Conservation (phyloP, 2,888 invertebrate species). For the Empis livida region DNA sequence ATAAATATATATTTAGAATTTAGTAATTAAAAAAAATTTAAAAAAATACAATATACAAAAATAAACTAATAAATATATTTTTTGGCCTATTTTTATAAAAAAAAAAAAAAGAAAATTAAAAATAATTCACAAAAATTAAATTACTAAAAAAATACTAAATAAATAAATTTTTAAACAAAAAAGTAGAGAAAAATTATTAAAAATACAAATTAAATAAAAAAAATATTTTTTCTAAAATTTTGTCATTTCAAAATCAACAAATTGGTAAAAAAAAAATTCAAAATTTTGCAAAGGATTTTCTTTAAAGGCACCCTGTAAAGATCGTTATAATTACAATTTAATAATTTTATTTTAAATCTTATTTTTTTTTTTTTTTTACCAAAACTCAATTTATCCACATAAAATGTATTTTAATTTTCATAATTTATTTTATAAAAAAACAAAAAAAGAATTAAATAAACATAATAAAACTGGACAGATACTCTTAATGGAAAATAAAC, state of each 20-base stretch:
- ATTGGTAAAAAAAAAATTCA: too few species aligned
- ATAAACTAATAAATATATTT: constrained; percentile 18
- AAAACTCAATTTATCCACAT: too few species aligned
- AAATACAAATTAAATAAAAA: background rate
- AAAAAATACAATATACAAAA: constrained; percentile 10
- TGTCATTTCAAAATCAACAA: too few species aligned
- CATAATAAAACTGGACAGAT: too few species aligned
- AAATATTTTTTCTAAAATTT: constrained; percentile 6
- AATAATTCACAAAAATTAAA: constrained; percentile 2
- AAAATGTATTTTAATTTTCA: too few species aligned
- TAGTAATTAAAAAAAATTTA: too few species aligned
- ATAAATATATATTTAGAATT: too few species aligned
- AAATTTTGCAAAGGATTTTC: constrained; percentile 11
- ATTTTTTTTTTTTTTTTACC: too few species aligned
- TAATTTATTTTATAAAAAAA: too few species aligned
- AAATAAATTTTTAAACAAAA: background rate
- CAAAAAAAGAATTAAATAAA: too few species aligned
- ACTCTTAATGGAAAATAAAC: too few species aligned
- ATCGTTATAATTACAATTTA: constrained; percentile 7
- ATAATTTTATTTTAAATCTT: background rate
- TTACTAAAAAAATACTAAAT: background rate
- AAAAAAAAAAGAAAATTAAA: constrained; percentile 2
- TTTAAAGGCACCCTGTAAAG: constrained; percentile 9
- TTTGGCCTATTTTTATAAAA: constrained; percentile 29
- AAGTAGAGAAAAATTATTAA: background rate